Conservation (phyloP, 2,797 vertebrate species). For the Pangasius sanitwongsei region DNA sequence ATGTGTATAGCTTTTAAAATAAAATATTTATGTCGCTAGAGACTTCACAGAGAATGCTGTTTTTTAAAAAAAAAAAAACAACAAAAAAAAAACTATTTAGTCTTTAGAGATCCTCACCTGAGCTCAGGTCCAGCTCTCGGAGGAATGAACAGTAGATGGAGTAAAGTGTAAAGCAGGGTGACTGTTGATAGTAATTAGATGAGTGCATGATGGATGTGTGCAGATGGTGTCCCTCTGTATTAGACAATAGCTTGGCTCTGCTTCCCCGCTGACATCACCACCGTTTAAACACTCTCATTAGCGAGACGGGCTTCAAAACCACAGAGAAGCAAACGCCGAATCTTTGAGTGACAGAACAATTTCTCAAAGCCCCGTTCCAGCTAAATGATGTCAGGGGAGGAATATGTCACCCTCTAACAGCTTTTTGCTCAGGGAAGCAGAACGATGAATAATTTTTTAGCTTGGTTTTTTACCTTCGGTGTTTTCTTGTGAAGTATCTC, state of each 20-base stretch:
- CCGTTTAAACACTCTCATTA: slow-evolving; percentile 60
- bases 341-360: slow-evolving; percentile 51
- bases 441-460: neutral
- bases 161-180: slow-evolving; percentile 24
- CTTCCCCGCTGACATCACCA: slow-evolving; percentile 77
- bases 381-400: slow-evolving; percentile 32
- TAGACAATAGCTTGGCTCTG: slow-evolving; percentile 76
- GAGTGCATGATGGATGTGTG: slow-evolving; percentile 65
- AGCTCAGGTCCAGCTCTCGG: slow-evolving; percentile 18
- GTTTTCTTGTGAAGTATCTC: neutral
- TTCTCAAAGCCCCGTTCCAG: slow-evolving; percentile 47
- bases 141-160: slow-evolving; percentile 10
- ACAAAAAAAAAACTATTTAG: slow-evolving; percentile 6
- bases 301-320: slow-evolving; percentile 58
- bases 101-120: slow-evolving; percentile 10
- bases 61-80: slow-evolving; percentile 9
- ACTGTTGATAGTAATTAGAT: slow-evolving; percentile 67
- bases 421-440: neutral
- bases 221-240: slow-evolving; percentile 65
- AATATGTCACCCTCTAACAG: slow-evolving; percentile 12
- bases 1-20: neutral
- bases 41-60: neutral
- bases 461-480: neutral
- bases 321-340: slow-evolving; percentile 50
- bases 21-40: slow-evolving; percentile 13